phyloP scores from a whole-genome alignment of 1,140 invertebrate genomes.

The Tribolium madens region DNA sequence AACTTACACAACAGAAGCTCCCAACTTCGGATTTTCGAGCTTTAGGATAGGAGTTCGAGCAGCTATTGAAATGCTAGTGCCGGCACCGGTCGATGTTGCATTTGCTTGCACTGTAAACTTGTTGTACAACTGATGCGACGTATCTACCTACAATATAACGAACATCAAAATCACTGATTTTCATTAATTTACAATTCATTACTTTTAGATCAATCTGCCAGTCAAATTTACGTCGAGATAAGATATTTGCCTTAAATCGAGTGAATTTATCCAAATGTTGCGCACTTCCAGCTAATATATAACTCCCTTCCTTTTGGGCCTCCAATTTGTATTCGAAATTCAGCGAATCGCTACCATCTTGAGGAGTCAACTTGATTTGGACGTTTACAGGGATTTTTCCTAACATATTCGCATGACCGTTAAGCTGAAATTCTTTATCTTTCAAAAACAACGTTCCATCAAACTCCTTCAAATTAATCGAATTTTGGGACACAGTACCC shows the following conservation, averaged over 20 bases:
- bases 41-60: conserved; percentile 59
- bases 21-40: conserved; percentile 58
- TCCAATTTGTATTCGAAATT: conserved; percentile 49
- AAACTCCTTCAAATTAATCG: conserved; percentile 30
- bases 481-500: conserved; percentile 47
- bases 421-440: conserved; percentile 57
- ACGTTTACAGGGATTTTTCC: conserved; percentile 54
- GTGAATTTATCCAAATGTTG: conserved; percentile 55
- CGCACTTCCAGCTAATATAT: conserved; percentile 49
- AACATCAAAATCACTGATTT: conserved; percentile 2
- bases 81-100: conserved; percentile 46
- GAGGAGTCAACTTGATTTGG: conserved; percentile 57
- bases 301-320: conserved; percentile 41
- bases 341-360: conserved; percentile 54
- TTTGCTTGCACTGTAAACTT: conserved; percentile 58
- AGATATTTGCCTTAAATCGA: conserved; percentile 52
- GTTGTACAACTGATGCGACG: conserved; percentile 65
- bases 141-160: conserved; percentile 65
- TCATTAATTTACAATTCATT: conserved; percentile 17
- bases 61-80: conserved; percentile 54
- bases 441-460: conserved; percentile 56
- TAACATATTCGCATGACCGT: conserved; percentile 55
- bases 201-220: conserved; percentile 61
- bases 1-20: conserved; percentile 59
- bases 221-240: conserved; percentile 54